phyloP scores from a whole-genome alignment of 2,888 invertebrate species.

The Xanthia togata region DNA sequence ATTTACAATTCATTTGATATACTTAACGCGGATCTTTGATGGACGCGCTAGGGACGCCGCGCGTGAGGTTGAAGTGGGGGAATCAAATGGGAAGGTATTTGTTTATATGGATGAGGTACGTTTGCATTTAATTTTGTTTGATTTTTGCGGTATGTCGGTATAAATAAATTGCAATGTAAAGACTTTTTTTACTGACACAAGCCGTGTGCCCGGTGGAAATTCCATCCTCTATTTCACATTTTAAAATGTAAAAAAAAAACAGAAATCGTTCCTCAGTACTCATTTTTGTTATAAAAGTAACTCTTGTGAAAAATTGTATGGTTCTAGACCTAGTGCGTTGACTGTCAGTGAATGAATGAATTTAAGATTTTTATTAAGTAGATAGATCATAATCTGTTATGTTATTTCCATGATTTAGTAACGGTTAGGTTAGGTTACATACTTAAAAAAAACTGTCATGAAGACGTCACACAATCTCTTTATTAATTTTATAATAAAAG shows the following conservation, averaged over 20 bases:
- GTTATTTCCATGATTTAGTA: background rate
- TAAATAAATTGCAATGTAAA: slow-evolving; percentile 4
- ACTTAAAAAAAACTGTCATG: background rate
- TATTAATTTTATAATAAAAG: background rate
- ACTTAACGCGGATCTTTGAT: slow-evolving; percentile 84
- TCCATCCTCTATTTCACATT: no score
- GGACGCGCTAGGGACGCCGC: slow-evolving; percentile 78
- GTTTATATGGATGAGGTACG: slow-evolving; percentile 44
- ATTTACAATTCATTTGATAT: slow-evolving; percentile 90
- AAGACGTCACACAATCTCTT: background rate
- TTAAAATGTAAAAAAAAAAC: no score
- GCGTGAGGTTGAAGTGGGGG: background rate
- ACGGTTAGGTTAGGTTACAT: background rate
- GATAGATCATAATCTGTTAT: background rate
- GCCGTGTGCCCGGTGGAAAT: no score
- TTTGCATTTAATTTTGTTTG: slow-evolving; percentile 20
- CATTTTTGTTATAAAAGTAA: no score
- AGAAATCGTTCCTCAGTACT: no score
- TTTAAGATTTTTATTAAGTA: no score
- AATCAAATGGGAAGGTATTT: slow-evolving; percentile 23
- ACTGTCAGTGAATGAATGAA: no score
- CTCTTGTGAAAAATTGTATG: no score
- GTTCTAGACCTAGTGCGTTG: no score
- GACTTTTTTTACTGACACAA: background rate
- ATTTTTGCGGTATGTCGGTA: slow-evolving; percentile 16